Evolutionary conservation across 2,797 vertebrate genomes (phyloP).

Genomic region (Microhierax caerulescens): DNA sequence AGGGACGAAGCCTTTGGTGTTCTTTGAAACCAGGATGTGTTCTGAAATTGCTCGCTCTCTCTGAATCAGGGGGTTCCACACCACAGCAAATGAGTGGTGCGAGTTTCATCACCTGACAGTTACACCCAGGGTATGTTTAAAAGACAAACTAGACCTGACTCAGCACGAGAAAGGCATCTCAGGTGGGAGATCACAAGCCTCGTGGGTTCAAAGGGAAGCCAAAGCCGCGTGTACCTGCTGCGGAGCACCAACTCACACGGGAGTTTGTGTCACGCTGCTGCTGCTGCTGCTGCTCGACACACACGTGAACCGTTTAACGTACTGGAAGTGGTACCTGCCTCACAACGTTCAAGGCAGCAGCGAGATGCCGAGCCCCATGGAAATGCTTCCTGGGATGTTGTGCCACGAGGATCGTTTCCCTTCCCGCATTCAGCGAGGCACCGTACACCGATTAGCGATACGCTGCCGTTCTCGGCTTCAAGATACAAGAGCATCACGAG

Average conservation of each 20-base stretch:
- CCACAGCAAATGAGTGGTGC: rapidly evolving
- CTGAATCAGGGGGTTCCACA: not conserved
- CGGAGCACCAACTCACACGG: rapidly evolving
- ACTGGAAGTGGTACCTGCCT: not conserved
- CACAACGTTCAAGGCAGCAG: not conserved
- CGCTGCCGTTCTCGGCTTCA: rapidly evolving
- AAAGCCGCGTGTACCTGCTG: rapidly evolving
- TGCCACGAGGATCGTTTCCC: not conserved
- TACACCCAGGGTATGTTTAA: not conserved
- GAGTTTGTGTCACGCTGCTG: not conserved
- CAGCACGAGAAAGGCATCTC: not conserved
- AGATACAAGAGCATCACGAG: not conserved
- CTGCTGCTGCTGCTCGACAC: not conserved
- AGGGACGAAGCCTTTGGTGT: rapidly evolving
- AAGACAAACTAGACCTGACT: not conserved
- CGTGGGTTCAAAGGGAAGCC: rapidly evolving
- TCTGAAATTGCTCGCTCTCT: not conserved
- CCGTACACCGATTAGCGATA: rapidly evolving
- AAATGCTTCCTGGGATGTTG: rapidly evolving
- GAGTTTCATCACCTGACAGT: not conserved
- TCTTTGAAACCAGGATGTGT: not conserved
- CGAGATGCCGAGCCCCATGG: not conserved
- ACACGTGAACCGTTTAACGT: rapidly evolving
- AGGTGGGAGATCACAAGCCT: not conserved
- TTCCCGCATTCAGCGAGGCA: rapidly evolving